Base-by-base conservation (phyloP, 2,888 invertebrate species). In the Hartigia nigra region DNA sequence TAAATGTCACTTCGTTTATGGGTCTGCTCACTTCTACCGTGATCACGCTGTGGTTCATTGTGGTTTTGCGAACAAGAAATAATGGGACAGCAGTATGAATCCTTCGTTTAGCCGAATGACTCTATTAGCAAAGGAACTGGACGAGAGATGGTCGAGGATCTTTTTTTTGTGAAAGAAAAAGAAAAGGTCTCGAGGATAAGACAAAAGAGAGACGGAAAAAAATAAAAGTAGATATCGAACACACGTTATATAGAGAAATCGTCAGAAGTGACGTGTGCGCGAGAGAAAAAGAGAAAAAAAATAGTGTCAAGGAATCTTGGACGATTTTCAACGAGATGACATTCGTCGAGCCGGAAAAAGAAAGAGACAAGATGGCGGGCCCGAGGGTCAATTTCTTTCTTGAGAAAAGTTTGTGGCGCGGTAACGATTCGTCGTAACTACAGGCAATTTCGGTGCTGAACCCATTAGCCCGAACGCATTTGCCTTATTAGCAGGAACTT, bases 1-100 rank as follows among this genome's bases (percentile, higher is more conserved):
- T 75, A 78, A 78, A 75, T 78, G 78, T 78, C 75, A 70, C 78
- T 70, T 72, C 78, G 78, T 72, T 72, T 14, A 55, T 55, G 12
- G 72, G 31, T 72, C 31, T 72, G 31, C 31, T 31, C 72, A 72
- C 78, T 70, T 75, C 34, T 70, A 70, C 75, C 55, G 76, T 39
- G 72, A 37, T 70, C 76, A 31, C 75, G 35, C 75, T 35, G 39
- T 72, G 55, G 70, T 76, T 72, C 75, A 78, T 78, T 72, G 78
- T 1, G 23, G 55, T 23, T 55, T 55, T 23, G 9, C 55, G 23
- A 55, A 55, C 23, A 2, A 9, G 55, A 55, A 9, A 23, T 5
- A 9, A 55, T 23, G 55, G 55, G 23, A n/a, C 23, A 9, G 39
- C 39, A 2, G 55, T 14, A 55, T 23, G 9, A 55, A 9, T 34